phyloP scores from a whole-genome alignment of 1,140 invertebrate genomes.

The Hyposmocoma kahamanoa region DNA sequence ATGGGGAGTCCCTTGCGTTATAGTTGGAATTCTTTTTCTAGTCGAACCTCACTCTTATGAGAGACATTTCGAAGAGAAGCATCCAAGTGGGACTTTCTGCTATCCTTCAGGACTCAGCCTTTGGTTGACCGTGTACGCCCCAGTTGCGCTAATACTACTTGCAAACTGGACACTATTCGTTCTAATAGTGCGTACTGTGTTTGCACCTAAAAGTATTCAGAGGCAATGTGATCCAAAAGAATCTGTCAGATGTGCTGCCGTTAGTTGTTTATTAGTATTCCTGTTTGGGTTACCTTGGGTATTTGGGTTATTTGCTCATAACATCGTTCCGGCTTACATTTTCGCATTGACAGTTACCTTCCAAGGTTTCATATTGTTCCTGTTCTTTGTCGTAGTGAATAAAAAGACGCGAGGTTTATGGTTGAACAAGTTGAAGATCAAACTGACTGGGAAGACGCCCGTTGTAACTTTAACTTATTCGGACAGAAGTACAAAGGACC shows the following conservation, averaged over 20 bases:
- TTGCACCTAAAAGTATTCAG: conserved; percentile 59
- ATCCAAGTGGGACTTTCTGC: conserved; percentile 51
- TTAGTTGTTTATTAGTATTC: conserved; percentile 69
- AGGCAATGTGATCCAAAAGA: conserved; percentile 65
- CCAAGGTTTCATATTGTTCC: conserved; percentile 72
- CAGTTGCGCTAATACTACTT: conserved; percentile 55
- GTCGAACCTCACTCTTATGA: conserved; percentile 50
- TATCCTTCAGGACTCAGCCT: conserved; percentile 61
- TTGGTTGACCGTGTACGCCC: conserved; percentile 65
- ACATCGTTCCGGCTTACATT: conserved; percentile 61
- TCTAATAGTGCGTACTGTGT: conserved; percentile 69
- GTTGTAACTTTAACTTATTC: conserved; percentile 64
- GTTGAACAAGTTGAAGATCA: conserved; percentile 65
- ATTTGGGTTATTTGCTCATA: conserved; percentile 61
- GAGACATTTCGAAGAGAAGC: conserved; percentile 44
- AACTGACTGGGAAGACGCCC: conserved; percentile 58
- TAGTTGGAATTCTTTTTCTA: conserved; percentile 58
- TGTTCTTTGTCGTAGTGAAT: conserved; percentile 72
- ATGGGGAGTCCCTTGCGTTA: conserved; percentile 54
- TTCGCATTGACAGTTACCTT: conserved; percentile 69
- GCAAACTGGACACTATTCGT: conserved; percentile 68
- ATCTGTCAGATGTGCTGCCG: conserved; percentile 56
- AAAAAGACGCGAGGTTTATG: conserved; percentile 71
- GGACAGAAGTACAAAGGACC: conserved; percentile 48
- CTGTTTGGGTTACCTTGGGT: conserved; percentile 72